These are phyloP conservation scores for Tragelaphus buxtoni DNA, from an alignment of 2,113 vertebrate species.

Conservation along the genomic window DNA sequence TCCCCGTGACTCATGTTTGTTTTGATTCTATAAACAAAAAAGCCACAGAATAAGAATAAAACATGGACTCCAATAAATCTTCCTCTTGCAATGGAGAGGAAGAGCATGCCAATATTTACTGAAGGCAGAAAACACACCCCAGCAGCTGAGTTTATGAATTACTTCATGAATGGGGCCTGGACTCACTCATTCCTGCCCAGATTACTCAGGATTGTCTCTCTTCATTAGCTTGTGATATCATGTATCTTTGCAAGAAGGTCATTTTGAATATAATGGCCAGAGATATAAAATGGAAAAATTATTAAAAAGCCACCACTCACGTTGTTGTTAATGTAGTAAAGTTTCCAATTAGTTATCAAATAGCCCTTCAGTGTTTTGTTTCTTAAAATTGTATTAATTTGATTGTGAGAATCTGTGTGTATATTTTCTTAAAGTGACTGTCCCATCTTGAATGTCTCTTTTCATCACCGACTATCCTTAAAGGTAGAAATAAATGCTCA, in stretches of 20 bases:
- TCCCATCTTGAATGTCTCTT: background rate
- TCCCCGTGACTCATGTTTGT: background rate
- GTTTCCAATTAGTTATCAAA: background rate
- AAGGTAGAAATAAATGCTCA: background rate
- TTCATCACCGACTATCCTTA: background rate
- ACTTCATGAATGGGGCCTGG: background rate
- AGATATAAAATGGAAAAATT: background rate
- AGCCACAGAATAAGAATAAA: background rate
- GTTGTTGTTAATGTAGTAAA: background rate
- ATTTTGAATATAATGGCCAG: background rate
- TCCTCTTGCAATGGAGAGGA: background rate
- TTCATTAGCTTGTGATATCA: background rate
- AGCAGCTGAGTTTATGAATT: background rate
- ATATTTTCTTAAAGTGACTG: background rate
- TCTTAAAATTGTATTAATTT: background rate
- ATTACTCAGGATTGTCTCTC: background rate
- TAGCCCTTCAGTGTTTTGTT: background rate
- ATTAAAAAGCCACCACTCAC: background rate
- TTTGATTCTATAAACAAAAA: background rate
- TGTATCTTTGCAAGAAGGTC: background rate
- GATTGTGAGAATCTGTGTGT: background rate
- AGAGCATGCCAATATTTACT: background rate
- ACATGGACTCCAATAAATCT: background rate
- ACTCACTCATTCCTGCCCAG: background rate
- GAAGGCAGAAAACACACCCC: background rate